A percentile compares a stretch with the other conserved stretches of the same genome.
Evolutionary conservation across 2,888 invertebrate genomes (phyloP).

Genomic region (Pandemis cinnamomeana): DNA sequence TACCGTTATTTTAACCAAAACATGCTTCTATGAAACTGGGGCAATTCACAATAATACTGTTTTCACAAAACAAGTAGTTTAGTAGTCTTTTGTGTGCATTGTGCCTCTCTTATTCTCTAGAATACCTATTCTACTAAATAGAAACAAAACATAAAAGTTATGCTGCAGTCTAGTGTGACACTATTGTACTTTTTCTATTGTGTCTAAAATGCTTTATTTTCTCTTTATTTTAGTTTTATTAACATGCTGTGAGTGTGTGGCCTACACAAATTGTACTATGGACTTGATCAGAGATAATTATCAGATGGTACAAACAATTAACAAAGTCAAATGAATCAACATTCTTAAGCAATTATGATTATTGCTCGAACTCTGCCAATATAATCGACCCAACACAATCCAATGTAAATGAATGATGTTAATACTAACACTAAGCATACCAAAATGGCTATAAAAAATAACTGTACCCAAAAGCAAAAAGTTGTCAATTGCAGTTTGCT

Average conservation of each 20-base stretch:
- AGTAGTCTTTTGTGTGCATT: conserved; percentile 5
- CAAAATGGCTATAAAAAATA: background rate
- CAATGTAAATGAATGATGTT: conserved; percentile 24
- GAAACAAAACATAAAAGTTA: conserved; percentile 5
- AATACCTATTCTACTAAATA: background rate
- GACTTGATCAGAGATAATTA: conserved; percentile 50
- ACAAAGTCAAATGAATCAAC: conserved; percentile 54
- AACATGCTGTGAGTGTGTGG: background rate
- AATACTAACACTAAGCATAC: conserved; percentile 39
- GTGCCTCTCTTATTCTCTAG: background rate
- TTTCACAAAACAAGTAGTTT: background rate
- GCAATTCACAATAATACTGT: conserved; percentile 2
- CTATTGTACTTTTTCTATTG: conserved; percentile 8
- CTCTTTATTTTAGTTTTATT: background rate
- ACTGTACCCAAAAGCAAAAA: conserved; percentile 34
- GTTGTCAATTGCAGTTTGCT: conserved; percentile 78
- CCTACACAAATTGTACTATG: conserved; percentile 9
- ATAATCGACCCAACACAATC: conserved; percentile 17
- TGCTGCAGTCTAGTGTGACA: conserved; percentile 27
- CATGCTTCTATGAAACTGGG: conserved; percentile 48
- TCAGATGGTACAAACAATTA: conserved; percentile 42
- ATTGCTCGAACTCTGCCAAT: conserved; percentile 39
- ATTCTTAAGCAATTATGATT: conserved; percentile 40
- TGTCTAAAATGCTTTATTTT: background rate
- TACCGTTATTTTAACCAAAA: conserved; percentile 25